phyloP scores from a whole-genome alignment of 1,140 invertebrate genomes.

The Zaprionus kolodkinae region DNA sequence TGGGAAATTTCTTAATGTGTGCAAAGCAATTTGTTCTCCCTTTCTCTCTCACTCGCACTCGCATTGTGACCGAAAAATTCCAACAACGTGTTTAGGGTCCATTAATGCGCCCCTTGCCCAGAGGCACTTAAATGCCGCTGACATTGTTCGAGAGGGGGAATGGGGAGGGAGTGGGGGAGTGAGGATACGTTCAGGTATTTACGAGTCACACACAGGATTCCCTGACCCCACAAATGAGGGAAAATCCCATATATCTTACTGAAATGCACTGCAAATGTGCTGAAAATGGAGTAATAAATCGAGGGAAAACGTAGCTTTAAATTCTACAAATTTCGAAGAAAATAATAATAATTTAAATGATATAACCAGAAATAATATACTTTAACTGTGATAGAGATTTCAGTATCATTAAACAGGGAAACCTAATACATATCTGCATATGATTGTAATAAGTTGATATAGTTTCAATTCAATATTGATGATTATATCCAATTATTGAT shows the following conservation, averaged over 20 bases:
- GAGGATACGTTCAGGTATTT: slow-evolving; percentile 48
- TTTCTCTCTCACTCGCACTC: neutral
- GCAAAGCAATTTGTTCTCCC: slow-evolving; percentile 71
- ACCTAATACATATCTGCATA: neutral
- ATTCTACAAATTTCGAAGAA: neutral
- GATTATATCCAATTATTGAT: neutral
- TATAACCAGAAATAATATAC: too few species aligned
- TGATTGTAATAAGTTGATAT: neutral
- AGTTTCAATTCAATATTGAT: neutral
- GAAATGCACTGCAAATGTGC: slow-evolving; percentile 6
- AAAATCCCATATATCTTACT: neutral
- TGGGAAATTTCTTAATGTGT: slow-evolving; percentile 69
- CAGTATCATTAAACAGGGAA: neutral
- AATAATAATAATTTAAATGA: too few species aligned
- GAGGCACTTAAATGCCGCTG: slow-evolving; percentile 65
- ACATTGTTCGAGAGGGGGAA: slow-evolving; percentile 30
- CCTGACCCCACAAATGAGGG: slow-evolving; percentile 19
- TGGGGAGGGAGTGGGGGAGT: slow-evolving; percentile 1
- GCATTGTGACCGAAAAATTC: slow-evolving; percentile 47
- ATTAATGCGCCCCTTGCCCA: slow-evolving; percentile 61
- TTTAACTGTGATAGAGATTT: too few species aligned
- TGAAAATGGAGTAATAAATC: slow-evolving; percentile 2
- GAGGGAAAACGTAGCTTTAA: neutral
- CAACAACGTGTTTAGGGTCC: slow-evolving; percentile 76
- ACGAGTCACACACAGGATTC: slow-evolving; percentile 22